These are phyloP conservation scores for Parnassius orleans DNA, from an alignment of 2,888 invertebrate species.

Conservation along the genomic window DNA sequence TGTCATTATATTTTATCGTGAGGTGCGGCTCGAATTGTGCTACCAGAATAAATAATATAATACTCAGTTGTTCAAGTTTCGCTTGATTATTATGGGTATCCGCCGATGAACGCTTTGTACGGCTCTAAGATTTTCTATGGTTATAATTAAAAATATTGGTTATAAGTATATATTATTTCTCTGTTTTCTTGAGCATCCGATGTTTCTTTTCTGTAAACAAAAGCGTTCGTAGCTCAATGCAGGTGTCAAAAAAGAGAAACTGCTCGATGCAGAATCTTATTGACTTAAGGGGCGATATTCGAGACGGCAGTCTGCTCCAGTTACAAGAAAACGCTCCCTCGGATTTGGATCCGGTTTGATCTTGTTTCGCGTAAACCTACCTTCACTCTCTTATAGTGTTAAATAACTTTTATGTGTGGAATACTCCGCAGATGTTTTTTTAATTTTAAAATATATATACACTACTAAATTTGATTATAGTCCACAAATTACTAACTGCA, in stretches of 20 bases:
- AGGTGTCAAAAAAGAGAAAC: conserved; percentile 72
- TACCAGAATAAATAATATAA: neutral
- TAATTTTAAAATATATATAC: no score
- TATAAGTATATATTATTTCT: neutral
- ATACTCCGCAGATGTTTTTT: conserved; percentile 19
- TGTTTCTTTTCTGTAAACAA: no score
- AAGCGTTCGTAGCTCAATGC: conserved; percentile 35
- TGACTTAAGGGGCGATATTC: conserved; percentile 76
- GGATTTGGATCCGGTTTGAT: conserved; percentile 74
- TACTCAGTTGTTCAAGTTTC: conserved; percentile 11
- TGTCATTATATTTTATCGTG: conserved; percentile 28
- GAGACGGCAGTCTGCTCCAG: conserved; percentile 74
- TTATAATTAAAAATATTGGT: no score
- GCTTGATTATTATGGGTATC: conserved; percentile 31
- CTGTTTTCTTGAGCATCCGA: neutral
- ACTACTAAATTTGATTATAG: no score
- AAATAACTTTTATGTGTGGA: conserved; percentile 58
- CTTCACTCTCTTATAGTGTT: conserved; percentile 69
- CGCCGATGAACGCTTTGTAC: conserved; percentile 44
- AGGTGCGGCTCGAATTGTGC: conserved; percentile 19
- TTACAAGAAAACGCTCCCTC: conserved; percentile 72
- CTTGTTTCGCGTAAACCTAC: conserved; percentile 65
- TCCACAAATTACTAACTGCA: no score
- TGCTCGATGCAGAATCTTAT: conserved; percentile 75
- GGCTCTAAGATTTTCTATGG: no score